Base-by-base conservation (phyloP, 1,140 invertebrate genomes). In the Drosophila athabasca region DNA sequence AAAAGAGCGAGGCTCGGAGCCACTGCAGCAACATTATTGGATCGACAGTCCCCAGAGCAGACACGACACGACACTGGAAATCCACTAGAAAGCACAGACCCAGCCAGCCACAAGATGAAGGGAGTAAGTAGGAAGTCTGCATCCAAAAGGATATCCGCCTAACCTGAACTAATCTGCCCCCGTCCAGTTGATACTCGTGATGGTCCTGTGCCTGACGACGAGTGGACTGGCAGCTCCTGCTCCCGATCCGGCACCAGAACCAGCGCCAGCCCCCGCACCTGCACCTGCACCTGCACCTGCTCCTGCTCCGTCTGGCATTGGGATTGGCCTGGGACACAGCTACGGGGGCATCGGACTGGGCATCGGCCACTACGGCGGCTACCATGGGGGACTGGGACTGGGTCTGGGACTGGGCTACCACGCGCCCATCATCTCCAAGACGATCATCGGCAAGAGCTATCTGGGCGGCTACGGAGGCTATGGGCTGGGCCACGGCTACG, bases 401-500 rank as follows among this genome's bases (percentile, higher is more conserved):
- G 78, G 77, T 0, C 31, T 80, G 7, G 80, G 71, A 0, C 22
- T 87, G 43, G 80, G 83, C 39, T 88, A 82, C 46, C 79, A 76
- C 39, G 48, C 85, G 1, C 89, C 89, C 3, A 79, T 90, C 19
- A 64, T 90, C 9, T 73, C 89, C 24, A 90, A 90, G 58, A 90
- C 89, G 7, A 90, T 90, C 31, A 88, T 91, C 22, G 90, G 89
- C n/a, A 90, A 90, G 43, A 87, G 77, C 65, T 70, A 90, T 52
- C 45, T 84, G 29, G 71, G 76, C 35, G 72, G 87, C 62, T 76
- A 87, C 49, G 77, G 79, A 2, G 72, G 87, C 62, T 51, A 50
- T 4, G 50, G 72, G 8, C 11, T 54, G 43, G 58, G 75, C 51
- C 57, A 76, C 17, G 17, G 17, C 17, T 19, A 19, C 41, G 64